phyloP scores from a whole-genome alignment of 2,888 invertebrate species.

The Cabera pusaria region DNA sequence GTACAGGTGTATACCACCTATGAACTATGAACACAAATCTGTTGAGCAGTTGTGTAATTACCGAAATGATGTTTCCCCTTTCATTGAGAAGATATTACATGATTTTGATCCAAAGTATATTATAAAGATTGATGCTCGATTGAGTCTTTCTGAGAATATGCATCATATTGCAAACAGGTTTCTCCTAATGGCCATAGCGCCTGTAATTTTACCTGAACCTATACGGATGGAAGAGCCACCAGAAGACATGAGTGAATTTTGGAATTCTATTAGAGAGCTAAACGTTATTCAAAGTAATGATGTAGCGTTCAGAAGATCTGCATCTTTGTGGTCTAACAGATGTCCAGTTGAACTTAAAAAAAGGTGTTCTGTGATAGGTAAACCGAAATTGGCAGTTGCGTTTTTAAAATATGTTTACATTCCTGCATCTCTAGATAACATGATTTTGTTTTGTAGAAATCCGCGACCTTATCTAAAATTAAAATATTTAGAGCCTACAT shows the following conservation, averaged over 20 bases:
- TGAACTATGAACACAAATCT: conserved; percentile 68
- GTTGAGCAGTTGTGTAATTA: conserved; percentile 77
- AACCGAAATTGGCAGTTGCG: conserved; percentile 78
- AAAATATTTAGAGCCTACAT: conserved; percentile 82
- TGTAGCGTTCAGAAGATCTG: conserved; percentile 54
- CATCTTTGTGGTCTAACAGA: conserved; percentile 83
- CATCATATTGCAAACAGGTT: conserved; percentile 70
- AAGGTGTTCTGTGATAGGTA: conserved; percentile 77
- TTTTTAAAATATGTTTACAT: conserved; percentile 86
- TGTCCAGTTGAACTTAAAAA: conserved; percentile 86
- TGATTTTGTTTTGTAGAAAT: conserved; percentile 82
- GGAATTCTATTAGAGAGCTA: conserved; percentile 54
- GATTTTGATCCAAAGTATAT: conserved; percentile 79
- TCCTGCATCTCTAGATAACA: conserved; percentile 75
- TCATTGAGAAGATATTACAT: conserved; percentile 76
- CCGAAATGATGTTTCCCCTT: conserved; percentile 61
- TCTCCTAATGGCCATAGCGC: conserved; percentile 47
- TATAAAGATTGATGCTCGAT: conserved; percentile 84
- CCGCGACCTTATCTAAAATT: conserved; percentile 84
- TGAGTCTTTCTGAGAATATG: conserved; percentile 71
- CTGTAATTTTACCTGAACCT: conserved; percentile 66
- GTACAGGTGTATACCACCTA: conserved; percentile 73
- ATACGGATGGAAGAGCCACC: conserved; percentile 59
- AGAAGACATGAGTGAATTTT: conserved; percentile 69
- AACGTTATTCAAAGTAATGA: conserved; percentile 49